Evolutionary conservation across 2,113 vertebrate genomes (phyloP), one percentile per base, ranked within the genome.

Genomic region (Serinus canaria): DNA sequence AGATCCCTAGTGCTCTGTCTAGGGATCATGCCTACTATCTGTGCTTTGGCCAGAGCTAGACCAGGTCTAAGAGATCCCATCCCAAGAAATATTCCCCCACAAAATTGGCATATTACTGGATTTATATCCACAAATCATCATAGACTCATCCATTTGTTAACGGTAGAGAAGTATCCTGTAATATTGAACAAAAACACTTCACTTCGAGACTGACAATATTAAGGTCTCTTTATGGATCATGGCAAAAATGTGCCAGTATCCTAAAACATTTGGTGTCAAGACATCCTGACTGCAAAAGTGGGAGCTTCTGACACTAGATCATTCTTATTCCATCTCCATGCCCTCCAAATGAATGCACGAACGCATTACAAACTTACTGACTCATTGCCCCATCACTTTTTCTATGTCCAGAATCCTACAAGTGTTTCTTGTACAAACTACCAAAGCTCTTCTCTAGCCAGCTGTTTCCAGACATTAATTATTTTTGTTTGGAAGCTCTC

Each of bases 401-500:
- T 70, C 63, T 63, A 3, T 6, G 24, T 89, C 88, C 64, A 44
- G 68, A 94, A 79, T 50, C 46, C 25, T 86, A 25, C 79, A 77
- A 47, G 44, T 80, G 85, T 94, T 94, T 88, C 68, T 78, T 90
- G 76, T 93, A 67, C 64, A 86, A 89, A 52, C 31, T 74, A 81
- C 37, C 50, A 39, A 59, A 95, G 39, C 72, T 83, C 63, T 93
- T 92, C 35, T 20, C 63, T 50, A 81, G 50, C 72, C 68, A 83
- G 60, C 20, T 11, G 0, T 90, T 70, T 94, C 72, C 60, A 90
- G 79, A 80, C 55, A 28, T 93, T 55, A 90, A 83, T 95, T 94
- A 63, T 86, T 94, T 93, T 86, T 33, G 35, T 83, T 70, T 93
- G 90, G 80, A 86, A 83, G 22, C 39, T 90, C 43, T 94, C 18